Evolutionary conservation across 2,797 vertebrate species (phyloP).

Genomic region (Podarcis lilfordi): DNA sequence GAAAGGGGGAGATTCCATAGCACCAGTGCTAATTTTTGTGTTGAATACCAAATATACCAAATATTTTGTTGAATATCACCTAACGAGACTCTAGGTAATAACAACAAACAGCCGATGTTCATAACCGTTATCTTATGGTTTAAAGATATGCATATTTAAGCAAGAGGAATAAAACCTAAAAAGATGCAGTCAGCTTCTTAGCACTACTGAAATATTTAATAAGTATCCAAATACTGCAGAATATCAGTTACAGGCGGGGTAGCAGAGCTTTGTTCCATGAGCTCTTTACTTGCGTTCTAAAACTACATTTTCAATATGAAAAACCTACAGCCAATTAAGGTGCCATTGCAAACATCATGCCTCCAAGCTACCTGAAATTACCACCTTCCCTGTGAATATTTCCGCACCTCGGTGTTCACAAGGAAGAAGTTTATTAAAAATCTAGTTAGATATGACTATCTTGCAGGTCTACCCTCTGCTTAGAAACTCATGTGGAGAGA

Average conservation of each 20-base stretch:
- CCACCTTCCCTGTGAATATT: not conserved
- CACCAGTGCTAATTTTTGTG: too few species aligned
- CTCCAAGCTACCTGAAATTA: not conserved
- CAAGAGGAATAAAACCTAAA: not conserved
- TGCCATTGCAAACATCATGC: not conserved
- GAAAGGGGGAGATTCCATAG: too few species aligned
- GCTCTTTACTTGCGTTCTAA: not conserved
- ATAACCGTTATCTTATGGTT: not conserved
- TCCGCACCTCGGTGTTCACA: not conserved
- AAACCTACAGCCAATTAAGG: not conserved
- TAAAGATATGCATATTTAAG: not conserved
- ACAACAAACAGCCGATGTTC: too few species aligned
- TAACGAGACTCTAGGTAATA: not conserved
- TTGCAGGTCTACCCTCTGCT: not conserved
- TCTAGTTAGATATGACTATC: not conserved
- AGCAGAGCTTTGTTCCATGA: not conserved
- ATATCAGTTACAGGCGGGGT: not conserved
- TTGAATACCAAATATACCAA: too few species aligned
- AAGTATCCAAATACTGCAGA: not conserved
- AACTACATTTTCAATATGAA: not conserved
- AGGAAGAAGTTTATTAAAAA: not conserved
- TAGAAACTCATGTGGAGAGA: conserved; percentile 1
- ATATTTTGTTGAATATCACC: too few species aligned
- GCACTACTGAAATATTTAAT: not conserved
- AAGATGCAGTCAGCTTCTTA: not conserved